Conservation (phyloP, 2,888 invertebrate species). For the Elysia crispata region DNA sequence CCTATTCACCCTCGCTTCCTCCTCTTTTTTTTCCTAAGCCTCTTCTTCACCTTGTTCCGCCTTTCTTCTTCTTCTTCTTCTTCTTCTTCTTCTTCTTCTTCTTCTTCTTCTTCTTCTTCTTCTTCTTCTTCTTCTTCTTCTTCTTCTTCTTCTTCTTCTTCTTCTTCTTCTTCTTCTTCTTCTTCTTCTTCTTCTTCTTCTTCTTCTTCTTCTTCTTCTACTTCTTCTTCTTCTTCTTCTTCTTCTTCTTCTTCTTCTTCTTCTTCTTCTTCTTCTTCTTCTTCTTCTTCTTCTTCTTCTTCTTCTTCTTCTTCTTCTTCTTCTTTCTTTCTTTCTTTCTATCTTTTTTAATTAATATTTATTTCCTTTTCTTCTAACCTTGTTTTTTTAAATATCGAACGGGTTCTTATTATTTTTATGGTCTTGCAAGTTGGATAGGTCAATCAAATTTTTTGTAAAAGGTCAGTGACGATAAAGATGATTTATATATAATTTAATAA, state of each 20-base stretch:
- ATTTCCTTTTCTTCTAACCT: too few species aligned
- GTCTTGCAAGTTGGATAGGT: too few species aligned
- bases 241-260: constrained; percentile 11
- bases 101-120: background rate
- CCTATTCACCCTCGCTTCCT: background rate
- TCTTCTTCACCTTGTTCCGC: background rate
- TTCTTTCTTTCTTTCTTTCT: too few species aligned
- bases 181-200: constrained; percentile 5
- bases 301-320: background rate
- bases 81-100: background rate
- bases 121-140: background rate
- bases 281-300: constrained; percentile 4
- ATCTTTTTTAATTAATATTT: too few species aligned
- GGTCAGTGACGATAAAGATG: too few species aligned
- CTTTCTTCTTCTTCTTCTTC: background rate
- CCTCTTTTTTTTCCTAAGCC: background rate
- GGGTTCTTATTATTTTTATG: too few species aligned
- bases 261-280: constrained; percentile 12
- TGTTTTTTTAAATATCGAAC: too few species aligned
- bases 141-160: constrained; percentile 10
- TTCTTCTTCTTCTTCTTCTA: background rate
- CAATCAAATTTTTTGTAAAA: too few species aligned
- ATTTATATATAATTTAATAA: too few species aligned
- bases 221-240: background rate
- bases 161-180: constrained; percentile 1